Evolutionary conservation across 2,888 invertebrate genomes (phyloP), one percentile per base, ranked within the genome.

Genomic region (Drosophila dives): DNA sequence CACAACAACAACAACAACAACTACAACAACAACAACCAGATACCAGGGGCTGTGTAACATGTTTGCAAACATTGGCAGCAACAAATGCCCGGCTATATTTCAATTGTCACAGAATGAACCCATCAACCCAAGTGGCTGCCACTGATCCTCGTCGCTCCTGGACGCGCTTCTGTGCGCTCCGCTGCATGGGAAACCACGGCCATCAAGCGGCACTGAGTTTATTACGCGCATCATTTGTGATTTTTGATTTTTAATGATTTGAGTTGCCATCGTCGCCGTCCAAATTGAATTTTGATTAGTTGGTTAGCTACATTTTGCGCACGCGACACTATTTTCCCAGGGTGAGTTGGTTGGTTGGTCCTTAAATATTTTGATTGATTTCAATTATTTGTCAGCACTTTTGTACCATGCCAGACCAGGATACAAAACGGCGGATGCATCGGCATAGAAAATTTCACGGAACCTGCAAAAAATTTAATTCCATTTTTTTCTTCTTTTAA

Each of bases 161-260:
- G 34, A 26, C 23, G 55, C 59, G 51, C 59, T 61, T 40, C 45
- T 54, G 49, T 58, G 40, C 65, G 62, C 61, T 63, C 48, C 53
- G 59, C 55, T 65, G 64, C 70, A 65, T 89, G 91, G 90, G 90
- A 90, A 90, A 83, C 29, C 15, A 15, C 50, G 56, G n/a, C 7
- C 11, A 12, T 55, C n/a, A 36, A 54, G 38, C 53, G 45, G 29
- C 45, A 62, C 45, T 68, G 67, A 81, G 86, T 90, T 85, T 80
- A 91, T 91, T 91, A 91, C 73, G 80, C 91, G 91, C 90, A 89
- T 91, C 91, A 91, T 91, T 91, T 91, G 90, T 83, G 87, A 91
- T 86, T 91, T 91, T 90, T 83, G 90, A 91, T 91, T 91, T 89
- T 89, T 77, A 90, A 90, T 84, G 86, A 88, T 81, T 83, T 75